Evolutionary conservation across 2,888 invertebrate genomes (phyloP).

Genomic region (Pammene aurita): DNA sequence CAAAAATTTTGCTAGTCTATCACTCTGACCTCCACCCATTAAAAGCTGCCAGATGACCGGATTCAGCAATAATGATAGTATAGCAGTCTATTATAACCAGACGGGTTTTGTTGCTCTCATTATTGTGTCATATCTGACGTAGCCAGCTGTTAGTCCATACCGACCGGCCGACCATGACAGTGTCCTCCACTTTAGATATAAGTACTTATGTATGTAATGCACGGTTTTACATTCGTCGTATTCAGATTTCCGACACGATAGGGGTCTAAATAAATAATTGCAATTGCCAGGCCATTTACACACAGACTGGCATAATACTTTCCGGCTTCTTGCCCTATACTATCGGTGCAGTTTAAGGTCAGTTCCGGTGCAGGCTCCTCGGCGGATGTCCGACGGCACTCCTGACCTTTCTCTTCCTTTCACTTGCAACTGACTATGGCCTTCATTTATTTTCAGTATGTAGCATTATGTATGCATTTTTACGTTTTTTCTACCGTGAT

Average conservation of each 20-base stretch:
- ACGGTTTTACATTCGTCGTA: neutral
- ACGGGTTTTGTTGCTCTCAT: no score
- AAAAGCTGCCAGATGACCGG: no score
- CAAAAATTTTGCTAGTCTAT: no score
- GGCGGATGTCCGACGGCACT: conserved; percentile 46
- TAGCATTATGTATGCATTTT: neutral
- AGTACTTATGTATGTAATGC: no score
- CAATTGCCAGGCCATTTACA: conserved; percentile 6
- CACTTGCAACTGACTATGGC: conserved; percentile 30
- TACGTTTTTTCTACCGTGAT: neutral
- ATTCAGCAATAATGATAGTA: no score
- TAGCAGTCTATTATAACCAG: no score
- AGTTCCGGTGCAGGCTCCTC: conserved; percentile 30
- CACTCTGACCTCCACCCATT: no score
- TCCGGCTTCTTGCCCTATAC: conserved; percentile 8
- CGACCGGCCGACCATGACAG: no score
- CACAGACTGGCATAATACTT: conserved; percentile 8
- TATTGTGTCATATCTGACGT: no score
- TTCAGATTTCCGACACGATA: neutral
- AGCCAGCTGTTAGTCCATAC: no score
- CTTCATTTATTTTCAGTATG: conserved; percentile 21
- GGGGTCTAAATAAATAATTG: conserved; percentile 15
- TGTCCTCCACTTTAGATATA: no score
- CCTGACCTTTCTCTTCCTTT: conserved; percentile 44
- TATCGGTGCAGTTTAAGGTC: conserved; percentile 34